Conservation (phyloP, 2,113 vertebrate species). For the Prietella phreatophila region DNA sequence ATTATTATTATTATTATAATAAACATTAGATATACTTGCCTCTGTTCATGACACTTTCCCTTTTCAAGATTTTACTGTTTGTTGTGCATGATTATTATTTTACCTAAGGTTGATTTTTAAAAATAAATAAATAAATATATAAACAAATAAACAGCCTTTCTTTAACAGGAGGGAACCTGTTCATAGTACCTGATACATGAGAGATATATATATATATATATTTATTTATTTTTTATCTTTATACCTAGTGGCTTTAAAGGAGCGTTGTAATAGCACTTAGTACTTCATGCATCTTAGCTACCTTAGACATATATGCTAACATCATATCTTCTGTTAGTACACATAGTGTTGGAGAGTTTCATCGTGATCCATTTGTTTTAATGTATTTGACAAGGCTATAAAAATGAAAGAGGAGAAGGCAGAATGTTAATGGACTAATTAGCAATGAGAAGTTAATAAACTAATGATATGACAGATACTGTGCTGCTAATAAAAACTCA, state of each 20-base stretch:
- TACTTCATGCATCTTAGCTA: background rate
- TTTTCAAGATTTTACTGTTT: background rate
- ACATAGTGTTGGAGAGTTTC: background rate
- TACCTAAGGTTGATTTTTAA: background rate
- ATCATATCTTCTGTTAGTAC: background rate
- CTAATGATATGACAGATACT: background rate
- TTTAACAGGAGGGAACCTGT: background rate
- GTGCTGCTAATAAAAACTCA: slow-evolving; percentile 7
- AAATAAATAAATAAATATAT: too few species aligned
- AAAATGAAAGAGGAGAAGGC: background rate
- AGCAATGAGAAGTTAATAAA: background rate
- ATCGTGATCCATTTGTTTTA: background rate
- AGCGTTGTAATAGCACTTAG: background rate
- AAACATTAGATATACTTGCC: background rate
- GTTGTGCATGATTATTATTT: background rate
- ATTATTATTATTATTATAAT: background rate
- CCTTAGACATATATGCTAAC: background rate
- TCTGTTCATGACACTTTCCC: background rate
- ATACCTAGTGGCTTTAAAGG: background rate
- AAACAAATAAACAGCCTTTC: background rate
- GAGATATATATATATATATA: too few species aligned
- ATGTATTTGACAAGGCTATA: background rate
- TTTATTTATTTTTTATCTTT: background rate
- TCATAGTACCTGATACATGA: background rate
- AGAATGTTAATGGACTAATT: background rate